Evolutionary conservation across 2,888 invertebrate species (phyloP), one percentile per base, ranked within the genome.

Genomic region (Hecatera dysodea): DNA sequence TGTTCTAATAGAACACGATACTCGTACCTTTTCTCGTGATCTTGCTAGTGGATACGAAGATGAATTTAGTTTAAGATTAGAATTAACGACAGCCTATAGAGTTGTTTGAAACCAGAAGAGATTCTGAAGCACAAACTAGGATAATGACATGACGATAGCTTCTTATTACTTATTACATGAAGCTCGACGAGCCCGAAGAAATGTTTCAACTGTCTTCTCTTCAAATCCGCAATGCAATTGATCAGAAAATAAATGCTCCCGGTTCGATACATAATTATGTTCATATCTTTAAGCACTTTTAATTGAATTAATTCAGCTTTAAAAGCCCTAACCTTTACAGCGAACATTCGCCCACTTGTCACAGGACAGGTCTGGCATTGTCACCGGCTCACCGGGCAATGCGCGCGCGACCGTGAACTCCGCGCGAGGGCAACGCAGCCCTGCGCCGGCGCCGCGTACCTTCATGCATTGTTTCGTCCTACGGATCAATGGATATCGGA

Each of bases 381-480:
- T 75, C 79, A 67, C 63, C 72, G 78, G 72, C 80, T 72, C 78
- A 66, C 56, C 72, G 79, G 76, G 64, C 83, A 72, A 65, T 77
- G 85, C 80, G 82, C 75, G 70, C 80, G 81, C 84, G 86, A 85
- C 90, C 90, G 82, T 90, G 90, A 90, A 89, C 90, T 85, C 81
- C 22, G 44, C 65, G 75, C 80, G 80, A 83, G 82, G 82, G 77
- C 86, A 80, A 55, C 53, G 36, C 65, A 76, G 81, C 75, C 82
- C 85, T 82, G 79, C 85, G 85, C 74, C n/a, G 12, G 59, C 78
- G 81, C 57, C 48, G 69, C 42, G 55, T 63, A 70, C 65, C 69
- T 72, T 59, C 53, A 71, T 59, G 44, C 71, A 72, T 71, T 78
- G 72, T 82, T 75, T 53, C 59, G 39, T 73, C 42, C 39, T 73